Conservation (phyloP, 2,113 vertebrate species). For the Andinoacara biseriatus region DNA sequence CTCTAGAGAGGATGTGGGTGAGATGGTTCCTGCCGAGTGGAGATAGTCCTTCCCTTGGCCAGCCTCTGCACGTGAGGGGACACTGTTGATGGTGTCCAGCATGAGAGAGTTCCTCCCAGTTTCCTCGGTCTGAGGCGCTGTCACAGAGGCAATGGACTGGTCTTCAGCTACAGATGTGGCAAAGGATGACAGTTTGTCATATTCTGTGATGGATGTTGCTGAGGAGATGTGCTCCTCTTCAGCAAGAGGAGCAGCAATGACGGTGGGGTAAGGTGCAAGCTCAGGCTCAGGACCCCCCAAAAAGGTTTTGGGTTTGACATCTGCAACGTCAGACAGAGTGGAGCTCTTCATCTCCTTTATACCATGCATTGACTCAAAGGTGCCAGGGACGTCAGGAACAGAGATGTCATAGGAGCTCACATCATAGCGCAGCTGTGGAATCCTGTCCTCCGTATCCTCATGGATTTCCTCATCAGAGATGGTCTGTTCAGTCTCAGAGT, state of each 20-base stretch:
- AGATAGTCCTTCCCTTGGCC: slow-evolving; percentile 93
- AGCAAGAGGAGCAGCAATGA: slow-evolving; percentile 92
- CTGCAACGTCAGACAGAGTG: slow-evolving; percentile 65
- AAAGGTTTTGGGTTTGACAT: slow-evolving; percentile 82
- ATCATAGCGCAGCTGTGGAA: slow-evolving; percentile 88
- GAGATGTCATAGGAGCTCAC: slow-evolving; percentile 86
- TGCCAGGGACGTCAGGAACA: slow-evolving; percentile 85
- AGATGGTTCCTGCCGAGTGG: slow-evolving; percentile 95
- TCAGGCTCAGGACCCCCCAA: slow-evolving; percentile 81
- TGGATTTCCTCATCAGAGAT: slow-evolving; percentile 98
- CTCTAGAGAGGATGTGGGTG: slow-evolving; percentile 95
- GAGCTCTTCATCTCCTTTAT: slow-evolving; percentile 81
- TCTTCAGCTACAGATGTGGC: slow-evolving; percentile 96
- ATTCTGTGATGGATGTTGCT: slow-evolving; percentile 96
- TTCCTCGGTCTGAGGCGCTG: slow-evolving; percentile 93
- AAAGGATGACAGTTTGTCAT: slow-evolving; percentile 96
- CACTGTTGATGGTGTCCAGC: slow-evolving; percentile 89
- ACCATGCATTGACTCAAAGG: slow-evolving; percentile 87
- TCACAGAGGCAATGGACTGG: slow-evolving; percentile 92
- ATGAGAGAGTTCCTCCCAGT: slow-evolving; percentile 89
- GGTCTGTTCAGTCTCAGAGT: slow-evolving; percentile 97
- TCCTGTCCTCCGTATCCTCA: slow-evolving; percentile 91
- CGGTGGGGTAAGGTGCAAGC: slow-evolving; percentile 85
- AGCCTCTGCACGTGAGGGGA: slow-evolving; percentile 89
- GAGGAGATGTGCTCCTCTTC: slow-evolving; percentile 98